Conservation (phyloP, 2,113 vertebrate genomes). For the Syngnathus floridae region DNA sequence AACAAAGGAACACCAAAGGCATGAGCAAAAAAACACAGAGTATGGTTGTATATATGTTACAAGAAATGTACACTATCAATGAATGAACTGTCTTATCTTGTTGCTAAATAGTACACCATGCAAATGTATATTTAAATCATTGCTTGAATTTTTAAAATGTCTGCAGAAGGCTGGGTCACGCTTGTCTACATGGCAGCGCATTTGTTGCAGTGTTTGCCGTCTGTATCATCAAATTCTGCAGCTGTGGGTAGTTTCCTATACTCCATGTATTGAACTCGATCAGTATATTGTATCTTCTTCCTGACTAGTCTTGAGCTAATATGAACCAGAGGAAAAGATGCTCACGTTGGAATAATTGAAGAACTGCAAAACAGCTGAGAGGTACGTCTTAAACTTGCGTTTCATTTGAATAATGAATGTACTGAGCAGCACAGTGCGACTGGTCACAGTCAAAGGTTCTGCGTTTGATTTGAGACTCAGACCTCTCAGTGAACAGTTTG, state of each 20-base stretch:
- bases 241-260: neutral
- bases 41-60: conserved; percentile 58
- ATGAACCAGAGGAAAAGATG: neutral
- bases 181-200: conserved; percentile 37
- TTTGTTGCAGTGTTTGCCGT: conserved; percentile 15
- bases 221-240: conserved; percentile 9
- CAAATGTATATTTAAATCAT: conserved; percentile 63
- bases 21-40: conserved; percentile 63
- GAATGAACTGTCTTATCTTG: conserved; percentile 64
- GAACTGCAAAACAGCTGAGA: conserved; percentile 35
- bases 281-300: neutral
- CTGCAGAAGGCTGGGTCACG: conserved; percentile 55
- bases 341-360: neutral
- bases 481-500: neutral
- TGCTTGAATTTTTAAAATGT: conserved; percentile 57
- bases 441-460: neutral
- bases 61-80: conserved; percentile 50
- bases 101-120: conserved; percentile 50
- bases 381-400: conserved; percentile 11
- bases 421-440: neutral
- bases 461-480: neutral
- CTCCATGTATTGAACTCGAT: neutral
- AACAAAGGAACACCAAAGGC: conserved; percentile 87
- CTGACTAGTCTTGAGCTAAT: neutral
- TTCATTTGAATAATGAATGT: no score